Percentiles rank a stretch among this genome's conserved stretches.
These are phyloP conservation scores for Amaurobius ferox DNA, from an alignment of 2,888 invertebrate species.

Conservation along the genomic window DNA sequence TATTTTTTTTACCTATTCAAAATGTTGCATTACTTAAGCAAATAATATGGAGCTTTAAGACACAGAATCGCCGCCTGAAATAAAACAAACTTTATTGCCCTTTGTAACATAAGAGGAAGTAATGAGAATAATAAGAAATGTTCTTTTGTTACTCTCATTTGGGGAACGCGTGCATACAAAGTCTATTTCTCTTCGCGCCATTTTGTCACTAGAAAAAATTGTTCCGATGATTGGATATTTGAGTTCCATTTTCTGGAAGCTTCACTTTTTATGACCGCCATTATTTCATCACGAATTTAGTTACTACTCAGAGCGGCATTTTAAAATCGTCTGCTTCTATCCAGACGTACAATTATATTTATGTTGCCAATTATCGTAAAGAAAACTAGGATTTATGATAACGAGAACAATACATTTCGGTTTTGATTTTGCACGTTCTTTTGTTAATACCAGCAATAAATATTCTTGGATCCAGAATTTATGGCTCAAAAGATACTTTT, in stretches of 20 bases:
- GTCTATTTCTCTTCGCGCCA: background rate
- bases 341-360: background rate
- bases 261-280: background rate
- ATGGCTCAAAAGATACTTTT: background rate
- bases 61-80: too few relatives aligned
- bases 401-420: background rate
- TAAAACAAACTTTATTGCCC: too few relatives aligned
- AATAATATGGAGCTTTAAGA: too few relatives aligned
- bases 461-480: background rate
- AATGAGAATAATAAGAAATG: too few relatives aligned
- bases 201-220: background rate
- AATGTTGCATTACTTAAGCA: too few relatives aligned
- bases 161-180: background rate
- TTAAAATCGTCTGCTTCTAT: background rate
- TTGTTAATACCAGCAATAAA: background rate
- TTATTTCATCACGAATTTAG: constrained; percentile 9
- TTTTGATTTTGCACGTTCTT: background rate
- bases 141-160: background rate
- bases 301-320: background rate
- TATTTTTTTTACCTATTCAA: too few relatives aligned
- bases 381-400: background rate
- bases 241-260: background rate
- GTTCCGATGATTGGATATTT: background rate
- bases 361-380: background rate
- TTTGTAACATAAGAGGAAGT: too few relatives aligned